Base-by-base conservation (phyloP, 2,888 invertebrate species). In the Branchellion lobata region DNA sequence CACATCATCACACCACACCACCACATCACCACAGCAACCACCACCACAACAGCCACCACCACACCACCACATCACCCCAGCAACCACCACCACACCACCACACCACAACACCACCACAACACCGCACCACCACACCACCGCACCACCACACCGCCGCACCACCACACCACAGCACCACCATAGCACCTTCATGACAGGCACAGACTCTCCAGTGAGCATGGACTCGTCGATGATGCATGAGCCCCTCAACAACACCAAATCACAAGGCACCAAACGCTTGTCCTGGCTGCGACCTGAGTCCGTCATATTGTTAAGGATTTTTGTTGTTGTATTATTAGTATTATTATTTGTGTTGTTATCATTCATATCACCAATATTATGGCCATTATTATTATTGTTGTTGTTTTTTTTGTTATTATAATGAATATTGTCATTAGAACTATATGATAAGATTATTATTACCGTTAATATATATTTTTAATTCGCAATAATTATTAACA, bases 151-250 rank as follows among this genome's bases (percentile, higher is more conserved):
- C 18, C 77, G 31, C 21, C 40, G 5, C 53, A 31, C 51, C 8
- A 14, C 34, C 29, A 5, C 11, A 65, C 27, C 29, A 69, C 14
- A 2, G 14, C 31, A 14, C n/a, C n/a, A n/a, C n/a, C n/a, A n/a
- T n/a, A n/a, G n/a, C 27, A 89, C 89, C 86, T 90, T 99, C 96
- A 99, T 98, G 89, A 98, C 98, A 0, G 99, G 99, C 5, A 99
- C 96, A 81, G 96, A 97, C 89, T 99, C 99, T 78, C 92, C 98
- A 21, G 99, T 99, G 81, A 99, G 90, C 96, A 99, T 96, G 84
- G 97, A 96, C 88, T 99, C 99, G 86, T 99, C 99, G 0, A 99
- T 95, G 85, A 99, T 97, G 87, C 98, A 98, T 0, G 94, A 93
- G 8, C 99, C 99, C 85, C 96, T 90, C 79, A 99, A 87, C 68